Conservation (phyloP, 2,888 invertebrate species). For the Drosophila falleni region DNA sequence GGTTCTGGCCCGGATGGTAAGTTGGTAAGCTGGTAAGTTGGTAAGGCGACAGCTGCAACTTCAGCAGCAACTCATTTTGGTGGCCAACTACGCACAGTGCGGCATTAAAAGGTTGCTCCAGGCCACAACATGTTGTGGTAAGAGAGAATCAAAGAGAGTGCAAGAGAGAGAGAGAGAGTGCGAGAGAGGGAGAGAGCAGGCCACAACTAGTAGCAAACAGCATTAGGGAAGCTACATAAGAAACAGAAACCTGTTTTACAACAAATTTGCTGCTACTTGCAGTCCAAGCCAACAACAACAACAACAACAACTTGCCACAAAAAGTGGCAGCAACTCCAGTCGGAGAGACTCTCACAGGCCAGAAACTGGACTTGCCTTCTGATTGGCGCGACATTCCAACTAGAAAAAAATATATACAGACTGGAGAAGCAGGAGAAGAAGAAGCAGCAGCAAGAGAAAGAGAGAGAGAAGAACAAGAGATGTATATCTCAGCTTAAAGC, state of each 20-base stretch:
- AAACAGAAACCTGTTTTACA: conserved; percentile 75
- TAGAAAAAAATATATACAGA: conserved; percentile 41
- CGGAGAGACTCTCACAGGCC: conserved; percentile 45
- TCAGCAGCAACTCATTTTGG: conserved; percentile 49
- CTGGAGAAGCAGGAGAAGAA: conserved; percentile 8
- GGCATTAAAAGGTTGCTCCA: conserved; percentile 45
- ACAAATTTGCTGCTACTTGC: conserved; percentile 71
- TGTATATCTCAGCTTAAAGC: conserved; percentile 38
- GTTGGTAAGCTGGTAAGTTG: conserved; percentile 15
- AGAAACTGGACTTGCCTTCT: conserved; percentile 72
- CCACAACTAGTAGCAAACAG: conserved; percentile 56
- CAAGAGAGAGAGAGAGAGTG: conserved; percentile 16
- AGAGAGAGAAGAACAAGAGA: conserved; percentile 9
- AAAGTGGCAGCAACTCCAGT: conserved; percentile 37
- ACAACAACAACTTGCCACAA: conserved; percentile 45
- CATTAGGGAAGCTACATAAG: conserved; percentile 57
- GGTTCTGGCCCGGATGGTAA: conserved; percentile 44
- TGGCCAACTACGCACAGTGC: conserved; percentile 45
- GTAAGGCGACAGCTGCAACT: conserved; percentile 54
- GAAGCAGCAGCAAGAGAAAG: conserved; percentile 2
- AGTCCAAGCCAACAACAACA: conserved; percentile 17
- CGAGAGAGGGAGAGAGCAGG: conserved; percentile 13
- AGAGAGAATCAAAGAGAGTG: conserved; percentile 21
- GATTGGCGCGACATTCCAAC: conserved; percentile 71
- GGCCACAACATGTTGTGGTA: conserved; percentile 54